Percentiles rank a stretch among this genome's conserved stretches.
These are phyloP conservation scores for Stichodactyla mertensii DNA, from an alignment of 64 coral and sea anemone genomes.

Conservation along the genomic window DNA sequence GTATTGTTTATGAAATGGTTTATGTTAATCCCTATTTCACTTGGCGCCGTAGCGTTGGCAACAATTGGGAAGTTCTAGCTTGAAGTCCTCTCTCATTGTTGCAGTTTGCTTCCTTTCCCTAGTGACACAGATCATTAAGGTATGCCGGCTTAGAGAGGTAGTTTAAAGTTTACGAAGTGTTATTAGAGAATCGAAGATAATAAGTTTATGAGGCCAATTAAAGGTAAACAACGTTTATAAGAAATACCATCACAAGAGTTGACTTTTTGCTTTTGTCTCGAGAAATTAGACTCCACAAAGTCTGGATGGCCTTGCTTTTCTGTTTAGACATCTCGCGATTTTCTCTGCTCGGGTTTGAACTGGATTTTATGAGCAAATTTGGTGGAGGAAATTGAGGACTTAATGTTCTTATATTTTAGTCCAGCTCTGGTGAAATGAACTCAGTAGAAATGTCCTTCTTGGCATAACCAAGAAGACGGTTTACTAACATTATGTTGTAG, in stretches of 20 bases:
- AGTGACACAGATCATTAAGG: background rate
- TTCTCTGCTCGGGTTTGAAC: background rate
- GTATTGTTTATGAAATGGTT: slow-evolving; percentile 6
- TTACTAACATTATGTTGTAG: too few species aligned
- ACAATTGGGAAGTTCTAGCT: background rate
- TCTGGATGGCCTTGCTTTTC: background rate
- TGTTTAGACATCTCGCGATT: background rate
- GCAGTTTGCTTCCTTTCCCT: background rate
- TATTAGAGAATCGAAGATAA: background rate
- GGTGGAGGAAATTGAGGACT: too few species aligned
- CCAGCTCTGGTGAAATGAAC: too few species aligned
- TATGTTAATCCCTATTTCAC: slow-evolving; percentile 3
- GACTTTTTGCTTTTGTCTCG: background rate
- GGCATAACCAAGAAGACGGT: too few species aligned
- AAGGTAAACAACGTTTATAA: slow-evolving; percentile 10
- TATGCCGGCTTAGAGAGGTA: background rate
- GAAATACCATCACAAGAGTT: background rate
- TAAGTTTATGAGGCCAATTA: slow-evolving; percentile 11
- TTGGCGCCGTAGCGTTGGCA: slow-evolving; percentile 7
- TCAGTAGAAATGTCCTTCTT: too few species aligned
- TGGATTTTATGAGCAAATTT: background rate
- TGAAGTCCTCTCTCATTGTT: background rate
- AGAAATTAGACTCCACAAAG: background rate
- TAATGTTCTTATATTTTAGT: too few species aligned
- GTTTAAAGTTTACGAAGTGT: background rate